Evolutionary conservation across 2,113 vertebrate species (phyloP), one percentile per base, ranked within the genome.

Genomic region (Peromyscus californicus): DNA sequence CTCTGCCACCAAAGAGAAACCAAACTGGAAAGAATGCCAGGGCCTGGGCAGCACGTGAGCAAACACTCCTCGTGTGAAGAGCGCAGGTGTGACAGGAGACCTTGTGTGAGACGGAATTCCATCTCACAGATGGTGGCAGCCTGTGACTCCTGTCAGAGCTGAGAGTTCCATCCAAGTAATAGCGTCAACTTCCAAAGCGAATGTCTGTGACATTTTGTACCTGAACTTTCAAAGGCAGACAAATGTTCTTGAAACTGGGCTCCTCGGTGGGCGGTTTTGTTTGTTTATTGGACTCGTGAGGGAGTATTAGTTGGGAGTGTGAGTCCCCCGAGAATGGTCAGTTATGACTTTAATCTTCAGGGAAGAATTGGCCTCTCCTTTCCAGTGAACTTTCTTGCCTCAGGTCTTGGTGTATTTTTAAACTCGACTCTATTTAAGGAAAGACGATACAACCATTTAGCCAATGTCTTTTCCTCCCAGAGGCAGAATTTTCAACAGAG

Each of bases 281-380:
- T 89, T 96, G 65, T 92, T 96, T 92, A 86, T 72, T 96, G 59
- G 87, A 78, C 80, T 89, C 97, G n/a, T 63, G 86, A 79, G 45
- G 69, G 45, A 70, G 39, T 78, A 24, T 95, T 89, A 72, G 24
- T 54, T 74, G 82, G 59, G n/a, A 93, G 36, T 89, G 31, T 86
- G 89, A 94, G 90, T 96, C 90, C 86, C 45, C 33, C 29, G 33
- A 90, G 78, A 89, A 89, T 94, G 92, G 72, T 89, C 85, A 93
- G 39, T 72, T 90, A 83, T 39, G 72, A 39, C 39, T 97, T 97
- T 95, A 95, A 72, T 90, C 69, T 85, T 63, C 11, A 39, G 59
- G 33, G 22, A 7, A 54, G 65, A 84, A 87, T 90, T 9, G 31
- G 72, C 59, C 84, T 59, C 17, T 36, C 2, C 42, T 86, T 86